Evolutionary conservation across 2,113 vertebrate genomes (phyloP).

Genomic region (Saguinus imperator): DNA sequence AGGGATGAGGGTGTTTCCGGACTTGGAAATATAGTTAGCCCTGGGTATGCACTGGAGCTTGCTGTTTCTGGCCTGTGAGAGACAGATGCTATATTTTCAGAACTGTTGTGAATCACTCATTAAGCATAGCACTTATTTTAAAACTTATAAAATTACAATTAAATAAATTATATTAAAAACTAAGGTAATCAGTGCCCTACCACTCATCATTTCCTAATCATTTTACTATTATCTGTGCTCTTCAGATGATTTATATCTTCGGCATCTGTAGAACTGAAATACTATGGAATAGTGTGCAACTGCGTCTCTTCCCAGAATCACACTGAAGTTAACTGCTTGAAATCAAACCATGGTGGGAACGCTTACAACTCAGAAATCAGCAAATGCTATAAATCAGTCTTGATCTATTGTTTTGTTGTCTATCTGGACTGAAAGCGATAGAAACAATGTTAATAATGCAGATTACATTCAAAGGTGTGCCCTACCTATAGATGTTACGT

Average conservation of each 20-base stretch:
- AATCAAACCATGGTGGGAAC: background rate
- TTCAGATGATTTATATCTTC: slow-evolving; percentile 1
- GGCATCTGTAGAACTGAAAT: background rate
- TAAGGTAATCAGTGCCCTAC: background rate
- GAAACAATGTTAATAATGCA: background rate
- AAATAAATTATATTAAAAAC: slow-evolving; percentile 19
- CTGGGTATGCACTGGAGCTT: background rate
- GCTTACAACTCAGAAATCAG: slow-evolving; percentile 5
- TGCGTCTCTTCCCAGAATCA: background rate
- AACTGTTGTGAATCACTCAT: background rate
- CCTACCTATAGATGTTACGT: background rate
- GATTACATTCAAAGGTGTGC: background rate
- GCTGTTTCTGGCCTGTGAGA: background rate
- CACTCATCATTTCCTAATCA: slow-evolving; percentile 6
- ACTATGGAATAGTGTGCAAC: background rate
- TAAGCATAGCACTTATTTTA: background rate
- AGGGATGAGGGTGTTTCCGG: background rate
- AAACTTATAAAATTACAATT: background rate
- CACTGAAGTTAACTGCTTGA: background rate
- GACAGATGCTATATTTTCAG: background rate
- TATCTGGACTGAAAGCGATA: slow-evolving; percentile 12
- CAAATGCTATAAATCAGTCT: background rate
- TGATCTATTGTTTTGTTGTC: background rate
- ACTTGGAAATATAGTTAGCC: background rate
- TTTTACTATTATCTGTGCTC: background rate